Base-by-base conservation (phyloP, 2,113 vertebrate species). In the Xiphias gladius region DNA sequence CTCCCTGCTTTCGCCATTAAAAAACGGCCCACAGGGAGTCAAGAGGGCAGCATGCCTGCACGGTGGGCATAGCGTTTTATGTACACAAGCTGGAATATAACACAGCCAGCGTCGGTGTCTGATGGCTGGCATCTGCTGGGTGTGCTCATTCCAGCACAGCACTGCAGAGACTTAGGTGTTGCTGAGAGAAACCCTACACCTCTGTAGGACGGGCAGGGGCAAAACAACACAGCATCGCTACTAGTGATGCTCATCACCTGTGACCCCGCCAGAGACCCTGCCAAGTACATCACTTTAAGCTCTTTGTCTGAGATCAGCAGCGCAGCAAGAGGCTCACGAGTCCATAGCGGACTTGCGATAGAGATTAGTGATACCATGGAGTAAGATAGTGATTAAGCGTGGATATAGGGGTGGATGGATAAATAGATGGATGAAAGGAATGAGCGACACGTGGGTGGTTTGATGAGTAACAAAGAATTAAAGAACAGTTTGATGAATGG, bases 61-160 rank as follows among this genome's bases (percentile, higher is more conserved):
- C 8, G 5, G 52, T 57, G 80, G 86, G 52, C 26, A 17, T 71
- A 71, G 59, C 35, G 13, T 39, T 80, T 86, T 22, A 78, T 66
- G 73, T 39, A 20, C 46, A 61, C 35, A 1, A 62, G 74, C 54
- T 30, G 59, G 28, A 67, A 63, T 71, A 62, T 11, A 68, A 68
- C 16, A 7, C 61, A 63, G 72, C 69, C 79, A 73, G 62, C 17
- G 1, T 50, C 48, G 63, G 91, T 88, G 86, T 93, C 90, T 88
- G 58, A 84, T 92, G 82, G 85, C 91, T 70, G 86, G 70, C 76
- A 85, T 91, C 61, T 91, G 91, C 87, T 88, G 63, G 73, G 76
- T 88, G 80, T 73, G 75, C 83, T 88, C 79, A 90, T 93, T 91
- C 86, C 86, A 70, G 54, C 14, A 3, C 78, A 79, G 70, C 58